A percentile compares a stretch with the other conserved stretches of the same genome.
These are phyloP conservation scores for Sesia bembeciformis DNA, from an alignment of 2,888 invertebrate genomes.

Conservation along the genomic window DNA sequence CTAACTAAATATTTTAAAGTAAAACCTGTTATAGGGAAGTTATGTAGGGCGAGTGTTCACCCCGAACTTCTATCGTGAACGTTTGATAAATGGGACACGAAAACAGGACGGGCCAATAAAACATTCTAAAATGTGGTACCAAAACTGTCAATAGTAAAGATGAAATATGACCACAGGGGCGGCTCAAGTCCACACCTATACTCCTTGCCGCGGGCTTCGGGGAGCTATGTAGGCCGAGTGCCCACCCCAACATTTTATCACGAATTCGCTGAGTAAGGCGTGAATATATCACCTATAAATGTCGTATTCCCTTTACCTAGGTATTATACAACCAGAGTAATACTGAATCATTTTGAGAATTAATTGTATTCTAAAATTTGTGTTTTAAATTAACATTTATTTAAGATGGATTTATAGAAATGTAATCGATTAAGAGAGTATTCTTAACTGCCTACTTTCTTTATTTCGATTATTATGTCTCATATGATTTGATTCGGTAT, in stretches of 20 bases:
- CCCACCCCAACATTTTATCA: constrained; percentile 69
- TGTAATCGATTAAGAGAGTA: too few species aligned
- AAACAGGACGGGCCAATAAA: too few species aligned
- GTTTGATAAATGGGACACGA: too few species aligned
- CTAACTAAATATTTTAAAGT: too few species aligned
- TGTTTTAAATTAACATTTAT: too few species aligned
- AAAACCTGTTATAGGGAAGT: constrained; percentile 27
- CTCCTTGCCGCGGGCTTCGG: constrained; percentile 49
- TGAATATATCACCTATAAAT: background rate
- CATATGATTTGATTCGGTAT: too few species aligned
- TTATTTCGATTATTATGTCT: too few species aligned
- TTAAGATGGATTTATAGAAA: too few species aligned
- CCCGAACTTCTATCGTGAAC: constrained; percentile 67
- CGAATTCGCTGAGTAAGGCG: constrained; percentile 60
- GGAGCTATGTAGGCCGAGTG: constrained; percentile 64
- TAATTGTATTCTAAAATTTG: too few species aligned
- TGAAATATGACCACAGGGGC: constrained; percentile 47
- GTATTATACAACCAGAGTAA: too few species aligned
- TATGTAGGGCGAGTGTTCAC: constrained; percentile 65
- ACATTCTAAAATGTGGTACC: too few species aligned
- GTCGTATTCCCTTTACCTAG: background rate
- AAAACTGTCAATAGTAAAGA: background rate
- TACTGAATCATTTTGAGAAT: background rate
- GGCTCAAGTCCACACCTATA: constrained; percentile 60
- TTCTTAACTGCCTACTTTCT: too few species aligned